Evolutionary conservation across 2,113 vertebrate genomes (phyloP).

Genomic region (Okapia johnstoni): DNA sequence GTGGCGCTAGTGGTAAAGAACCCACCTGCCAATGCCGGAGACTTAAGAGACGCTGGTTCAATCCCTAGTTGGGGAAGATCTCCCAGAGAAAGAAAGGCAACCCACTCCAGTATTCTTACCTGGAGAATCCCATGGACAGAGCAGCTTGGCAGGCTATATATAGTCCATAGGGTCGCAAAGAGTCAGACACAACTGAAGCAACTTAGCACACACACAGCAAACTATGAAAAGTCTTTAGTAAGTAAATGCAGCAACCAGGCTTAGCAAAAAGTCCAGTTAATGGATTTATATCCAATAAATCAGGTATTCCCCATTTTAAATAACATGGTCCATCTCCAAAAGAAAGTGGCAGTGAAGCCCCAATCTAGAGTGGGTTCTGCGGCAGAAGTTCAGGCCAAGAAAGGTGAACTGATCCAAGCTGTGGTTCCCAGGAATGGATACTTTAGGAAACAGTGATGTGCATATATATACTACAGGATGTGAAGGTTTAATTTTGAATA

Average conservation of each 20-base stretch:
- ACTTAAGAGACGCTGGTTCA: background rate
- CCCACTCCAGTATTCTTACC: background rate
- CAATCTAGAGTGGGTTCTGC: background rate
- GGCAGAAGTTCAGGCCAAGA: background rate
- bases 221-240: background rate
- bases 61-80: background rate
- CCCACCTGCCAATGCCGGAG: background rate
- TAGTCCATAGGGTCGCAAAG: background rate
- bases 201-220: background rate
- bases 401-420: background rate
- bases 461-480: too few relatives aligned
- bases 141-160: background rate
- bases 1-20: background rate
- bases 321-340: background rate
- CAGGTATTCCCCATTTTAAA: background rate
- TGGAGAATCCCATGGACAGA: background rate
- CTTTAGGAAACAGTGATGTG: background rate
- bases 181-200: background rate
- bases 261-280: background rate
- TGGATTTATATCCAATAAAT: background rate
- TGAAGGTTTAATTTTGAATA: background rate
- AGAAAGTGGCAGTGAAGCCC: background rate
- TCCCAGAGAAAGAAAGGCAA: background rate
- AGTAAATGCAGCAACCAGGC: background rate
- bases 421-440: background rate